Evolutionary conservation across 1,140 invertebrate species (phyloP).

Genomic region (Drosophila arawakana): DNA sequence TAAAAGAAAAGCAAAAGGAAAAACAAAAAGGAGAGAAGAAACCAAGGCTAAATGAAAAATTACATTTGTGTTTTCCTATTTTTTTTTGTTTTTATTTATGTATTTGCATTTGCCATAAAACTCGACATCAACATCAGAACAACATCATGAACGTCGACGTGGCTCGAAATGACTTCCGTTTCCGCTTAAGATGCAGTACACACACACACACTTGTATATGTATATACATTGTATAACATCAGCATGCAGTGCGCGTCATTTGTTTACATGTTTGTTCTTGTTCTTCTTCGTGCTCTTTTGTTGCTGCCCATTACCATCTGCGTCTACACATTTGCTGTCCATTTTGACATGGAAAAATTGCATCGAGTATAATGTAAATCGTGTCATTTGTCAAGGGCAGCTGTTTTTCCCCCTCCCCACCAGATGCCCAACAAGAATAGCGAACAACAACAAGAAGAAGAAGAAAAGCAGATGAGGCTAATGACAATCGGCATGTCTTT

Average conservation of each 20-base stretch:
- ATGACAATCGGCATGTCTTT: slow-evolving; percentile 70
- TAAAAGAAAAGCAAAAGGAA: slow-evolving; percentile 4
- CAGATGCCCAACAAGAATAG: slow-evolving; percentile 3
- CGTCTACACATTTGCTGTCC: slow-evolving; percentile 62
- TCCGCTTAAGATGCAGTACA: slow-evolving; percentile 75
- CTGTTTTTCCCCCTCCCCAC: slow-evolving; percentile 54
- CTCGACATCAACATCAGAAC: slow-evolving; percentile 48
- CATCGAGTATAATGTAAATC: slow-evolving; percentile 82
- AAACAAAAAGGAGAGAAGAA: slow-evolving; percentile 6
- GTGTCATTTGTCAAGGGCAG: slow-evolving; percentile 83
- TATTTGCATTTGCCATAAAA: slow-evolving; percentile 77
- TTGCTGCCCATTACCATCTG: slow-evolving; percentile 48
- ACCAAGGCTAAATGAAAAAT: slow-evolving; percentile 67
- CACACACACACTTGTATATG: slow-evolving; percentile 13
- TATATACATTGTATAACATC: slow-evolving; percentile 34
- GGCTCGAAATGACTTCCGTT: slow-evolving; percentile 77
- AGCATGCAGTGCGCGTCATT: slow-evolving; percentile 66
- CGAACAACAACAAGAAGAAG: slow-evolving; percentile 9
- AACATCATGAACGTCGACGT: slow-evolving; percentile 70
- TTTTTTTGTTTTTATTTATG: slow-evolving; percentile 62
- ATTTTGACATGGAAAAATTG: slow-evolving; percentile 80
- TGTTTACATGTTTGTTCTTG: slow-evolving; percentile 57
- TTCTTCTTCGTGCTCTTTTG: slow-evolving; percentile 25
- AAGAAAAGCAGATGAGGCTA: slow-evolving; percentile 35
- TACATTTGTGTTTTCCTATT: slow-evolving; percentile 16